These are phyloP conservation scores for Channa maculata DNA, from an alignment of 2,113 vertebrate species.

Conservation along the genomic window DNA sequence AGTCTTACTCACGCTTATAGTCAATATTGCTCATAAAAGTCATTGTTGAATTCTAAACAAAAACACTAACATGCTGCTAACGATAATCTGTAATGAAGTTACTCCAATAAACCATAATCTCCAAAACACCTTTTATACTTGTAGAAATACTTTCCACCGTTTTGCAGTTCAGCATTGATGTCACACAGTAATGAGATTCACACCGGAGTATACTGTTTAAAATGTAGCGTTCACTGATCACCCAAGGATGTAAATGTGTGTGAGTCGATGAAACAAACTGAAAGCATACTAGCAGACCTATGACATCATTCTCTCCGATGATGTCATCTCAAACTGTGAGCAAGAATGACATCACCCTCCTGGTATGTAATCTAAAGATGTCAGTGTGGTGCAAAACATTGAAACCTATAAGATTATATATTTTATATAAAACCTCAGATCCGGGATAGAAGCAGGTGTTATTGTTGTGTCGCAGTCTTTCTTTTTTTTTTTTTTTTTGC, in stretches of 20 bases:
- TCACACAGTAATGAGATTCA: no score
- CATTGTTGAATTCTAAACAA: constrained; percentile 1
- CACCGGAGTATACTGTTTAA: not conserved
- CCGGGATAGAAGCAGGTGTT: no score
- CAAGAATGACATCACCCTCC: constrained; percentile 55
- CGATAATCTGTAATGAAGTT: not conserved
- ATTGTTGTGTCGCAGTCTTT: no score
- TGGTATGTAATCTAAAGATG: constrained; percentile 9
- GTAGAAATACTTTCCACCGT: no score
- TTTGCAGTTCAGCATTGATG: no score
- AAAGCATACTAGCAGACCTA: not conserved
- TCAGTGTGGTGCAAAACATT: not conserved
- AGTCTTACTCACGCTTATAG: not conserved
- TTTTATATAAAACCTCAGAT: no score
- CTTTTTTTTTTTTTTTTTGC: no score
- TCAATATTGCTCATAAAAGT: constrained; percentile 7
- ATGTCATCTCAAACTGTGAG: constrained; percentile 45
- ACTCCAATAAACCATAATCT: no score
- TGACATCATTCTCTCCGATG: constrained; percentile 56
- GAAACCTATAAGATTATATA: not conserved
- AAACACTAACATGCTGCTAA: constrained; percentile 6
- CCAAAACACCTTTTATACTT: no score
- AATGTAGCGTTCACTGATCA: constrained; percentile 27
- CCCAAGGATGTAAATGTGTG: not conserved
- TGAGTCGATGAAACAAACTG: not conserved